Base-by-base conservation (phyloP, 2,888 invertebrate species). In the Sepioteuthis lessoniana region DNA sequence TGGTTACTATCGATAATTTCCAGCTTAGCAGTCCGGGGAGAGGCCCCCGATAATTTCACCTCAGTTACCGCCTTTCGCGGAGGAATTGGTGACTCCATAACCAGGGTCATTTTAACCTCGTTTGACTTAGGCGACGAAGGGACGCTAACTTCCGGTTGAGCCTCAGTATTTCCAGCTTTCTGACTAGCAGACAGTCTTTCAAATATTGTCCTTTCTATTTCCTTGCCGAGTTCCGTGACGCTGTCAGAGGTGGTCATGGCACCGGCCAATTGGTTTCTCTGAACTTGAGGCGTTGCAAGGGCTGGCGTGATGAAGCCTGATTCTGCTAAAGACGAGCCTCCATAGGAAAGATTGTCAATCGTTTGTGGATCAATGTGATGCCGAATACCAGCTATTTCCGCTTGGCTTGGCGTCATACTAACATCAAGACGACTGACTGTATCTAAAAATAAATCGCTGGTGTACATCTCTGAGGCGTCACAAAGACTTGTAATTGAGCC, bases 191-290 rank as follows among this genome's bases (percentile, higher is more conserved):
- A 60, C 7, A 93, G 50, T 93, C 93, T 93, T 16, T 93, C 93
- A 7, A 93, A 37, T 21, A 93, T 93, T 5, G 93, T 93, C 31
- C 93, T 93, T 93, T 93, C 93, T n/a, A 93, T 93, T 42, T 93
- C 93, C 31, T 93, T 93, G 19, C 93, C 93, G 47, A 93, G 50
- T 93, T 93, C 93, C 7, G 37, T 55, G 19, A 93, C 93, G 4
- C 93, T 50, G 50, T 93, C 93, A 35, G 93, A 38, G 21, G 91
- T 91, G 91, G 91, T 7, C 28, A 28, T 91, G 42, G 38, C 28
- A n/a, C 47, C n/a, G 31, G 42, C 46, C 25, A 46, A 91, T 46
- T 91, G 31, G 91, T 91, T 91, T 5, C 91, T 42, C 47, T 47
- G 28, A 3, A 91, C 91, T 91, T 91, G 93, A 7, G 93, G 60